These are phyloP conservation scores for Antitype chi DNA, from an alignment of 2,888 invertebrate species.

Conservation along the genomic window DNA sequence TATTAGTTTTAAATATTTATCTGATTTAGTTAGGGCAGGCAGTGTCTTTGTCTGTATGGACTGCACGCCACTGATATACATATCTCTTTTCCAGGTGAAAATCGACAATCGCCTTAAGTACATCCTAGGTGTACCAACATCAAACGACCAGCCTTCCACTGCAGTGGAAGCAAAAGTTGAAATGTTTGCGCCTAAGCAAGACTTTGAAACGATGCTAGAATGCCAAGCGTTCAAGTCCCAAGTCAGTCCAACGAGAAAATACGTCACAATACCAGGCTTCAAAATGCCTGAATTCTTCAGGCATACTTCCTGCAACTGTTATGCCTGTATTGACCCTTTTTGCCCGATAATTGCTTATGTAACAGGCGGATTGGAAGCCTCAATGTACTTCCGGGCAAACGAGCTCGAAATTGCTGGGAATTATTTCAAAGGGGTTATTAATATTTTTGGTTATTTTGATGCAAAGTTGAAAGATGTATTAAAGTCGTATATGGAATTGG, in stretches of 20 bases:
- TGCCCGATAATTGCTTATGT: conserved; percentile 71
- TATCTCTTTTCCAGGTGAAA: conserved; percentile 71
- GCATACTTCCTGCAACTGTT: conserved; percentile 77
- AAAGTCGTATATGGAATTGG: conserved; percentile 37
- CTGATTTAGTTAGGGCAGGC: no score
- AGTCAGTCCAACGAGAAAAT: conserved; percentile 74
- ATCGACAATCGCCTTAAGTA: conserved; percentile 82
- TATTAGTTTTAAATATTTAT: no score
- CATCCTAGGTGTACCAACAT: conserved; percentile 76
- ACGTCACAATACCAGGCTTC: conserved; percentile 72
- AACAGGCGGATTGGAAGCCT: conserved; percentile 75
- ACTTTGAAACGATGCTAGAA: conserved; percentile 81
- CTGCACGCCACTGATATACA: no score
- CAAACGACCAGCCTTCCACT: conserved; percentile 65
- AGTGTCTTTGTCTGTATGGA: no score
- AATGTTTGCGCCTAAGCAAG: conserved; percentile 72
- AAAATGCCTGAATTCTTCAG: conserved; percentile 75
- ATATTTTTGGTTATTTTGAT: conserved; percentile 70
- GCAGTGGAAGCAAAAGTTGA: conserved; percentile 45
- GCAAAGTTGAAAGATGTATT: conserved; percentile 67
- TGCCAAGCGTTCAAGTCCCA: conserved; percentile 69
- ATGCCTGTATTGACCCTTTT: conserved; percentile 74
- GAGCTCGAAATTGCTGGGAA: conserved; percentile 79
- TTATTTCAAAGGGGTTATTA: conserved; percentile 78
- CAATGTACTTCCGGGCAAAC: conserved; percentile 77